Evolutionary conservation across 92 coral and sea anemone genomes (phyloP), one percentile per base, ranked within the genome.

Genomic region (Paragorgia papillata): DNA sequence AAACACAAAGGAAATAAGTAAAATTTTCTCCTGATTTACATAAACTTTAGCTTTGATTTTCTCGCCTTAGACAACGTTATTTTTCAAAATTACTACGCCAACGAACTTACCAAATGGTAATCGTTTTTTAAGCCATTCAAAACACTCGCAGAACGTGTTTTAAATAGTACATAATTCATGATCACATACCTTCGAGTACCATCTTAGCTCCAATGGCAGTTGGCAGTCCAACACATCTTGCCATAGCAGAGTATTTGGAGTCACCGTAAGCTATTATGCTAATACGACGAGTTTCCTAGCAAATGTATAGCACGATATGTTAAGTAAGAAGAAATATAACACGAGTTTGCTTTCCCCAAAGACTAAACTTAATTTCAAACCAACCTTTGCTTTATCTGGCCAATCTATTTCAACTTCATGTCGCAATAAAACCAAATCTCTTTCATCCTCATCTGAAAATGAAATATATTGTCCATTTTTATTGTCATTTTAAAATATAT

Each of bases 141-240:
- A n/a, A n/a, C n/a, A n/a, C n/a, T n/a, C n/a, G n/a, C n/a, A n/a
- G n/a, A n/a, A n/a, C n/a, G n/a, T n/a, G n/a, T n/a, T n/a, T n/a
- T n/a, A n/a, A n/a, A n/a, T n/a, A n/a, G n/a, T n/a, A n/a, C n/a
- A n/a, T n/a, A n/a, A n/a, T n/a, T n/a, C n/a, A n/a, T n/a, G n/a
- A n/a, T 55, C 2, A 74, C 92, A 67, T 54, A 93, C 97, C 97
- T 9, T 90, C 96, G 68, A 93, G 66, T 15, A 93, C 80, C 89
- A 87, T 82, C 69, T 93, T 93, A 24, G 97, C 86, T n/a, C 93
- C 91, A 30, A 93, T 93, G 32, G 89, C 97, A 53, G 89, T 85
- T 24, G 97, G 97, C 0, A 89, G 56, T 7, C 97, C 97, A 53
- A 93, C 97, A 7, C 91, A 82, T 20, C 90, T 87, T 3, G 97